A percentile compares a stretch with the other conserved stretches of the same genome.
These are phyloP conservation scores for Rhinolophus ferrumequinum DNA, from an alignment of 2,113 vertebrate genomes.

Conservation along the genomic window DNA sequence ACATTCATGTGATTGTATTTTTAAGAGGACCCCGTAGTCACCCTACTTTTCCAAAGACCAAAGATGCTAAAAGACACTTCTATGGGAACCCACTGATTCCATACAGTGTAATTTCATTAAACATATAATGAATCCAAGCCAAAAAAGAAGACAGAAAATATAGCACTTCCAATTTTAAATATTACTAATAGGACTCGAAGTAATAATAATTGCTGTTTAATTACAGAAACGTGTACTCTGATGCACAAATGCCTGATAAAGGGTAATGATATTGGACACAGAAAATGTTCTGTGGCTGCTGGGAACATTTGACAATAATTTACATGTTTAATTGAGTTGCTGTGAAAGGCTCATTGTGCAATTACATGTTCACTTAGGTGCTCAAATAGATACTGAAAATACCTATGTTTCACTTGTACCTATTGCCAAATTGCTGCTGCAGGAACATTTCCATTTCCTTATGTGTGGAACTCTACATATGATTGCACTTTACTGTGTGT, in stretches of 20 bases:
- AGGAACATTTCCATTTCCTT: slow-evolving; percentile 64
- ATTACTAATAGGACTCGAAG: slow-evolving; percentile 61
- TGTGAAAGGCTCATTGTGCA: slow-evolving; percentile 60
- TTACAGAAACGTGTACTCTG: slow-evolving; percentile 57
- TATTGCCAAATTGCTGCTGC: slow-evolving; percentile 64
- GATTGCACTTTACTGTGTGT: slow-evolving; percentile 64
- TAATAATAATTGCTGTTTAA: slow-evolving; percentile 74
- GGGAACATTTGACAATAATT: slow-evolving; percentile 67
- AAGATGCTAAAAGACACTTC: background rate
- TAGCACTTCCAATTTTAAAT: slow-evolving; percentile 38
- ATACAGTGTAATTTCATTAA: background rate
- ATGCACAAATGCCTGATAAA: slow-evolving; percentile 57
- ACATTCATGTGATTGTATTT: background rate
- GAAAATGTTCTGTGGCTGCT: slow-evolving; percentile 58
- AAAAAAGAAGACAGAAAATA: background rate
- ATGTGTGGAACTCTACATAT: slow-evolving; percentile 48
- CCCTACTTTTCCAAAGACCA: background rate
- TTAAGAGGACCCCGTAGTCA: background rate
- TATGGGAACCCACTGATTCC: background rate
- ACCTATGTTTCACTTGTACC: slow-evolving; percentile 63
- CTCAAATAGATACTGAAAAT: slow-evolving; percentile 63
- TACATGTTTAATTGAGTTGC: slow-evolving; percentile 76
- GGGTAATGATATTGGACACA: slow-evolving; percentile 47
- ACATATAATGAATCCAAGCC: background rate
- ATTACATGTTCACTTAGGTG: slow-evolving; percentile 70